A percentile compares a stretch with the other conserved stretches of the same genome.
Conservation (phyloP, 1,140 invertebrate genomes). For the Trichonephila clavipes region DNA sequence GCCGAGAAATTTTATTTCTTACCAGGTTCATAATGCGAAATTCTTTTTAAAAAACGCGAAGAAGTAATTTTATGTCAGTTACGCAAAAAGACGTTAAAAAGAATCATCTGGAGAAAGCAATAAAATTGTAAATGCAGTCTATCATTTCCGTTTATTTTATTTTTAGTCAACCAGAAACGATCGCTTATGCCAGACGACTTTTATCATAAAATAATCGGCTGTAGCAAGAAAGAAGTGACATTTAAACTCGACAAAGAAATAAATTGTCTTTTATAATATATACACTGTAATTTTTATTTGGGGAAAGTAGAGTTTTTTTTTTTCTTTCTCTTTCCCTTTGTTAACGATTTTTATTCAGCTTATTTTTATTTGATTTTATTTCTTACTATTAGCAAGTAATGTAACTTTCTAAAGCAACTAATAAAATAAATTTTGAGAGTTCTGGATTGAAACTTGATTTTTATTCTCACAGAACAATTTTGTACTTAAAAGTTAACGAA, state of each 20-base stretch:
- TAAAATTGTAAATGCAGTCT: conserved; percentile 44
- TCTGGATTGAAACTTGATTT: not conserved
- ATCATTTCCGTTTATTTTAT: conserved; percentile 32
- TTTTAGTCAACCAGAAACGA: conserved; percentile 6
- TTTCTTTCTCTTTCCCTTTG: not conserved
- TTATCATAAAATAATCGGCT: conserved; percentile 45
- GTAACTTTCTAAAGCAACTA: not conserved
- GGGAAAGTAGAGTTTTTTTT: not conserved
- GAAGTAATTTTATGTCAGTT: not conserved
- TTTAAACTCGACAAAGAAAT: conserved; percentile 22
- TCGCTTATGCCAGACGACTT: conserved; percentile 25
- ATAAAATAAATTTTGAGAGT: not conserved
- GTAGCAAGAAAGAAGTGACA: conserved; percentile 10
- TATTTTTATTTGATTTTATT: not conserved
- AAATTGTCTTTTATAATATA: not conserved
- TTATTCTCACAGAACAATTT: not conserved
- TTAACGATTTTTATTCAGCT: not conserved
- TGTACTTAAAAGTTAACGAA: not conserved
- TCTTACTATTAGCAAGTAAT: not conserved
- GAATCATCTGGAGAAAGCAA: conserved; percentile 17
- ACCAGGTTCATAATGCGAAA: not conserved
- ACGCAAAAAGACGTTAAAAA: not conserved
- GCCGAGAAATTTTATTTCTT: not conserved
- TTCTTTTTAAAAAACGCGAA: not conserved
- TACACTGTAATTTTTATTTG: not conserved